Evolutionary conservation across 2,113 vertebrate species (phyloP), one percentile per base, ranked within the genome.

Genomic region (Cyphomyrus discorhynchus): DNA sequence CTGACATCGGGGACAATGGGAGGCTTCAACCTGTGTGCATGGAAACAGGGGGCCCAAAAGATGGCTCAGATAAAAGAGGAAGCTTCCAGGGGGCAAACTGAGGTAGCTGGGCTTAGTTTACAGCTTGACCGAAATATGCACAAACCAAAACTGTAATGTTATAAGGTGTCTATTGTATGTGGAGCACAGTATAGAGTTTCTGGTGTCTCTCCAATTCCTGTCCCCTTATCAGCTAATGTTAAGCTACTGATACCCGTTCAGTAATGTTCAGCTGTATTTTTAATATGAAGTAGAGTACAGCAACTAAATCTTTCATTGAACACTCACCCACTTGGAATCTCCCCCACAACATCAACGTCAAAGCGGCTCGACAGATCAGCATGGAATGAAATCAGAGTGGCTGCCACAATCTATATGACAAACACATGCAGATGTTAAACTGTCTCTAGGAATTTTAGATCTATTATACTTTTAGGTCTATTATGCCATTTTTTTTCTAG

Each of bases 271-370:
- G 80, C 80, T 21, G 80, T 83, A 46, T 83, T 15, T 31, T 90
- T 13, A 86, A 35, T 35, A 31, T 86, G 27, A 56, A 56, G 85
- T 19, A 19, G 35, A 80, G 6, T 31, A 86, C 15, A 53, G 52
- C 46, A 52, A 19, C 5, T 53, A 87, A 27, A 52, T 56, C 8
- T 13, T 87, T 90, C 45, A 70, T 5, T 3, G 89, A 89, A 90
- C 82, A 88, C 97, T 96, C 85, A 99, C 98, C 98, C 97, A 2
- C 96, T 95, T 15, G 98, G 97, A 91, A 99, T 98, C 82, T 95
- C 87, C 86, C 98, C 98, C 92, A 99, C 98, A 35, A 98, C 95
- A 0, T 96, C 94, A 91, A 99, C 92, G 1, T 92, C 91, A 92
- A 96, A 98, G 88, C 92, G 96, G 11, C 31, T 27, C 0, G 94